Base-by-base conservation (phyloP, 2,113 vertebrate genomes). In the Mus pahari region DNA sequence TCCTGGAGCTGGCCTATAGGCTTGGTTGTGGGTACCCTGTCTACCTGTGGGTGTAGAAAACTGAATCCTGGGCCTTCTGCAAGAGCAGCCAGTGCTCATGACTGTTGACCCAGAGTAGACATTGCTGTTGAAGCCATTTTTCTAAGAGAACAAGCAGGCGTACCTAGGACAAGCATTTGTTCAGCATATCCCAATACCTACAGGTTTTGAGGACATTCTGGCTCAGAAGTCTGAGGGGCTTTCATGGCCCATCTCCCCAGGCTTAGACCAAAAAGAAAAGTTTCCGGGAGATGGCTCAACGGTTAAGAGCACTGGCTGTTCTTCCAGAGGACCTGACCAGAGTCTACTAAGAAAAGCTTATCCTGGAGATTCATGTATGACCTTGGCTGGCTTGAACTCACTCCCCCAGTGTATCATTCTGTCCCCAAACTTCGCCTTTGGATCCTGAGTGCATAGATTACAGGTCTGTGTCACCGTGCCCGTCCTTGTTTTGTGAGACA, bases 151-250 rank as follows among this genome's bases (percentile, higher is more conserved):
- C 36, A 39, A 64, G 60, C 82, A 84, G 17, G 62, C n/a, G 62
- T 22, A 97, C 99, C 99, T 99, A 96, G 98, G 99, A 99, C 97
- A 11, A 99, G 99, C n/a, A 26, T 60, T 82, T 96, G 98, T 99
- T 97, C 99, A 99, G 60, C 99, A 99, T 98, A 99, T 99, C 96
- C 97, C 99, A 95, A 99, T 99, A 7, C 99, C 99, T 97, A 99
- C 99, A 92, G 99, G 99, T 99, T 99, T 97, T 87, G 97, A 66
- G 58, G 70, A 53, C 17, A 3, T 53, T 42, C 39, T 4, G 86
- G 33, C 4, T 62, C 13, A 39, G 22, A 33, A 68, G 60, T 48
- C 48, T 48, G 48, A 48, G 31, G 39, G 5, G 48, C 77, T 50
- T 50, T 28, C 39, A 17, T 31, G 66, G 36, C 55, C 31, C 7